Percentiles rank a stretch among this genome's conserved stretches.
phyloP scores from a whole-genome alignment of 2,113 vertebrate genomes.

The Charina bottae region DNA sequence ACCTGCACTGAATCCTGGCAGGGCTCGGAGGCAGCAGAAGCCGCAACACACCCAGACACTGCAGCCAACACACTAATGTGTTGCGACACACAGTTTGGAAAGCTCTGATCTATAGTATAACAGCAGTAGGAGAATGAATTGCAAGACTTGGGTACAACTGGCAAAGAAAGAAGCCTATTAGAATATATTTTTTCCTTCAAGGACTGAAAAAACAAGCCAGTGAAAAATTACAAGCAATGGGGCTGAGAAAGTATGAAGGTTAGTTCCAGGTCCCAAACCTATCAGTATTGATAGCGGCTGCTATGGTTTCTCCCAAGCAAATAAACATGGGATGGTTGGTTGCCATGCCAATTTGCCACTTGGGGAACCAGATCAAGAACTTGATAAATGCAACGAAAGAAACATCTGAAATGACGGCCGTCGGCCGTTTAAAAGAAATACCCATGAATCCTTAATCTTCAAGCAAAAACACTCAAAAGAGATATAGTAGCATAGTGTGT shows the following conservation, averaged over 20 bases:
- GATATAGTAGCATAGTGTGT: slow-evolving; percentile 20
- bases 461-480: not conserved
- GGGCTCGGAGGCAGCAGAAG: too few species aligned
- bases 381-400: not conserved
- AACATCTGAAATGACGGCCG: not conserved
- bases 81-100: too few species aligned
- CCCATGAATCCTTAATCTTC: not conserved
- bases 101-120: not conserved
- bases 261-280: not conserved
- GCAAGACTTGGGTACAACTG: not conserved
- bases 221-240: not conserved
- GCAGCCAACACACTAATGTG: too few species aligned
- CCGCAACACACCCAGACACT: too few species aligned
- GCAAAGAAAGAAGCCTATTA: not conserved
- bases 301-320: not conserved
- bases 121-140: not conserved
- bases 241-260: not conserved
- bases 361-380: not conserved
- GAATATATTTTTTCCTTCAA: not conserved
- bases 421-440: not conserved
- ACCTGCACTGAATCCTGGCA: too few species aligned
- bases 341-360: not conserved
- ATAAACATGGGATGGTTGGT: not conserved
- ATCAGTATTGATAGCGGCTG: not conserved
- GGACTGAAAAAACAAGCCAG: not conserved